These are phyloP conservation scores for Hydropsyche tenuis DNA, from an alignment of 1,140 invertebrate genomes.

Conservation along the genomic window DNA sequence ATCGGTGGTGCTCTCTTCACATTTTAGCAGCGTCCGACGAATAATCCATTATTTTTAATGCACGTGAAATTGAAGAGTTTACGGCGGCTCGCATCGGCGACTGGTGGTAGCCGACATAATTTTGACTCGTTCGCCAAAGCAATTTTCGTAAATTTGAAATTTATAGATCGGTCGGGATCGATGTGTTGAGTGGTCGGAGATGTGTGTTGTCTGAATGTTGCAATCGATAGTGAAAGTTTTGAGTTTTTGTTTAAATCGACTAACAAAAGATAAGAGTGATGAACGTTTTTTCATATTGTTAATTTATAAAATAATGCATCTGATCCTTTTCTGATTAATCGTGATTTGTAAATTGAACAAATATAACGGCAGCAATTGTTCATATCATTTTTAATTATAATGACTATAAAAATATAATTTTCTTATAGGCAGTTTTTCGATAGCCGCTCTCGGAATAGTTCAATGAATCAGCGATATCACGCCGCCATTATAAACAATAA, in stretches of 20 bases:
- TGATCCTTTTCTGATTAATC: too few relatives aligned
- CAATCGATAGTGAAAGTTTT: too few relatives aligned
- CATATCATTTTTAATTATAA: conserved; percentile 16
- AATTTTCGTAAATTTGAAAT: conserved; percentile 12
- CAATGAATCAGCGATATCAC: conserved; percentile 20
- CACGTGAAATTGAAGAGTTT: conserved; percentile 30
- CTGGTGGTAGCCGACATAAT: conserved; percentile 13
- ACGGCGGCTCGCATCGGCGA: neutral
- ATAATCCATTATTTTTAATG: conserved; percentile 43
- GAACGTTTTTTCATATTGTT: too few relatives aligned
- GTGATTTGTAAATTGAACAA: neutral
- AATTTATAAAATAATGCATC: too few relatives aligned
- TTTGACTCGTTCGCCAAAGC: conserved; percentile 13
- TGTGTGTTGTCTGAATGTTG: too few relatives aligned
- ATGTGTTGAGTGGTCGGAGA: too few relatives aligned
- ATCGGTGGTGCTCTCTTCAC: conserved; percentile 33
- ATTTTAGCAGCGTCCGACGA: conserved; percentile 32
- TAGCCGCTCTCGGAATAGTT: neutral
- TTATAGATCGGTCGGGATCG: conserved; percentile 11
- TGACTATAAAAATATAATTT: neutral
- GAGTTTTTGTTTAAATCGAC: too few relatives aligned
- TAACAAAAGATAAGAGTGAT: too few relatives aligned
- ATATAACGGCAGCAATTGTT: conserved; percentile 21
- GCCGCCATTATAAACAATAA: conserved; percentile 40
- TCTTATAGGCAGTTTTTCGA: neutral